Conservation (phyloP, 1,140 invertebrate genomes). For the Schmidtea mediterranea region DNA sequence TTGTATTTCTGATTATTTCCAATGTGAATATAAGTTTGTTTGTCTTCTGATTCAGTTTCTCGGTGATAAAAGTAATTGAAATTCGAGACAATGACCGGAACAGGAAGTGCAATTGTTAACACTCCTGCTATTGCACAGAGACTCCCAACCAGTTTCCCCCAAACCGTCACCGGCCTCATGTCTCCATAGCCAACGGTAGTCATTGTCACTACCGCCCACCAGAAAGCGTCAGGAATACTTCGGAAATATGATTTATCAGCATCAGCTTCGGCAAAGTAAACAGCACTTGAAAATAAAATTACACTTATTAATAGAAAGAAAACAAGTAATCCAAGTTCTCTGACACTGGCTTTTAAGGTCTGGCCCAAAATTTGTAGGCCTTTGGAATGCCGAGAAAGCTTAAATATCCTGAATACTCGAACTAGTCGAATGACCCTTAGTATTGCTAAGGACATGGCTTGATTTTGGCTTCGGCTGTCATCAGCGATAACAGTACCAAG, state of each 20-base stretch:
- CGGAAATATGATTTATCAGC: slow-evolving; percentile 9
- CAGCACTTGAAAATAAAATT: slow-evolving; percentile 9
- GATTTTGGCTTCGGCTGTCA: slow-evolving; percentile 56
- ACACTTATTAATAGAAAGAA: slow-evolving; percentile 50
- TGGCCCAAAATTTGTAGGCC: slow-evolving; percentile 14
- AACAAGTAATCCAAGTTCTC: slow-evolving; percentile 84
- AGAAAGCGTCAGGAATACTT: slow-evolving; percentile 10
- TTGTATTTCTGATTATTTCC: too few relatives aligned
- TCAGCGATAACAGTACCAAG: slow-evolving; percentile 36
- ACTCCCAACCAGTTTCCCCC: slow-evolving; percentile 83
- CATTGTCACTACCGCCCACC: slow-evolving; percentile 10
- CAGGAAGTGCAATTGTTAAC: slow-evolving; percentile 43
- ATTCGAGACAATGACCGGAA: slow-evolving; percentile 96
- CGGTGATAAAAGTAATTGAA: slow-evolving; percentile 99
- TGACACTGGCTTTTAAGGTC: slow-evolving; percentile 85
- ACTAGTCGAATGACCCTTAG: slow-evolving; percentile 10
- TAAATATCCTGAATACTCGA: slow-evolving; percentile 10
- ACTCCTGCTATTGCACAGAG: slow-evolving; percentile 79
- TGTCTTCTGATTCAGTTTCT: slow-evolving; percentile 54
- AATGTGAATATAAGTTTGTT: slow-evolving; percentile 4
- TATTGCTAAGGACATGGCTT: slow-evolving; percentile 18
- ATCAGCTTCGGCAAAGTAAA: slow-evolving; percentile 10
- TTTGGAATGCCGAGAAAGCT: slow-evolving; percentile 26
- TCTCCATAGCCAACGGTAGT: slow-evolving; percentile 52
- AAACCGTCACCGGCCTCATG: slow-evolving; percentile 68